These are phyloP conservation scores for Pteria penguin DNA, from an alignment of 2,888 invertebrate species.

Conservation along the genomic window DNA sequence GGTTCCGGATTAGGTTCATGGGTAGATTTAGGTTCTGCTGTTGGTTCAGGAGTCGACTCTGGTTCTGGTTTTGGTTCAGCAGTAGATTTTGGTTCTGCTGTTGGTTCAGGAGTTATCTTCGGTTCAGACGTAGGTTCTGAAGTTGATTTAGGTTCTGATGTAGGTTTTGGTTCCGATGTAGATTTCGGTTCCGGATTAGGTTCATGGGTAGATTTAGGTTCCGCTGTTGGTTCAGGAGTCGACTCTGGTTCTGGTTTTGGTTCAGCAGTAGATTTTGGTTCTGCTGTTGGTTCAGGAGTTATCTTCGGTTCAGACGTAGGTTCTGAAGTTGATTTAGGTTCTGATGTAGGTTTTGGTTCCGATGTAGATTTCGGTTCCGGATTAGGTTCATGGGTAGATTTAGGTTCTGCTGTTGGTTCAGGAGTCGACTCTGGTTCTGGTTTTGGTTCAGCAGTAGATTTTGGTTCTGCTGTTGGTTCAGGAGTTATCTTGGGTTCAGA, in stretches of 20 bases:
- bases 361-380: constrained; percentile 28
- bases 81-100: constrained; percentile 33
- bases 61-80: constrained; percentile 36
- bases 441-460: constrained; percentile 24
- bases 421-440: constrained; percentile 22
- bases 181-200: constrained; percentile 23
- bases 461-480: constrained; percentile 24
- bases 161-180: constrained; percentile 6
- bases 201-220: constrained; percentile 16
- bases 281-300: constrained; percentile 17
- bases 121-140: constrained; percentile 28
- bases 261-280: constrained; percentile 19
- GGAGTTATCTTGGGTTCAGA: constrained; percentile 11
- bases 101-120: constrained; percentile 18
- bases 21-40: constrained; percentile 3
- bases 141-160: constrained; percentile 28
- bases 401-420: constrained; percentile 13
- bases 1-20: constrained; percentile 34
- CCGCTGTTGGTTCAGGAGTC: constrained; percentile 8
- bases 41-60: constrained; percentile 12
- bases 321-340: constrained; percentile 39
- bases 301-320: constrained; percentile 22
- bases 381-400: constrained; percentile 14
- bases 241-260: constrained; percentile 35
- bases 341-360: constrained; percentile 21